Percentiles rank a stretch among this genome's conserved stretches.
Evolutionary conservation across 1,140 invertebrate species (phyloP).

Genomic region (Drosophila suzukii): DNA sequence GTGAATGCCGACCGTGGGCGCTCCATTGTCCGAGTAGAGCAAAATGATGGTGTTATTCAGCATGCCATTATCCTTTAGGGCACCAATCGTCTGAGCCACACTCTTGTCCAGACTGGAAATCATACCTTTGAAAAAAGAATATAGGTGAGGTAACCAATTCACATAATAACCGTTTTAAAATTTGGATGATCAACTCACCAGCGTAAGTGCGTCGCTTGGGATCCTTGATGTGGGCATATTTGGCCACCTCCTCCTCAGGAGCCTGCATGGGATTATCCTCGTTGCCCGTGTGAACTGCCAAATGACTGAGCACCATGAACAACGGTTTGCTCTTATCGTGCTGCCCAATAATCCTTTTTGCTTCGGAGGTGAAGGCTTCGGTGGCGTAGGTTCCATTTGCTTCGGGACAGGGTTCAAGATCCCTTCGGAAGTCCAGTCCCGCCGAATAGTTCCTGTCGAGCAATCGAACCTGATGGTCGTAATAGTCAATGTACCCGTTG

Average conservation of each 20-base stretch:
- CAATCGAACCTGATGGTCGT: conserved; percentile 88
- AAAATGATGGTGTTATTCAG: conserved; percentile 90
- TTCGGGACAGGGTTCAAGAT: conserved; percentile 86
- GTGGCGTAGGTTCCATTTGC: conserved; percentile 90
- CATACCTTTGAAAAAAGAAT: conserved; percentile 87
- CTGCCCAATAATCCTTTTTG: conserved; percentile 88
- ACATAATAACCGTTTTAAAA: no score
- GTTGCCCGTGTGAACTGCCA: conserved; percentile 92
- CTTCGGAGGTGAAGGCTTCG: conserved; percentile 90
- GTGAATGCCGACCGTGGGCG: conserved; percentile 89
- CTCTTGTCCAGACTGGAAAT: conserved; percentile 93
- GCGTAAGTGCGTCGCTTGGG: conserved; percentile 91
- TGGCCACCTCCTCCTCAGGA: conserved; percentile 89
- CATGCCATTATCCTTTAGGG: conserved; percentile 88
- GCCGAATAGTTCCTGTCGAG: conserved; percentile 71
- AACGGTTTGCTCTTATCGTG: conserved; percentile 88
- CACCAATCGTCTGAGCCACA: conserved; percentile 90
- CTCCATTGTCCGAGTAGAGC: conserved; percentile 92
- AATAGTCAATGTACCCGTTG: conserved; percentile 93
- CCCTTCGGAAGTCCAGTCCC: conserved; percentile 89
- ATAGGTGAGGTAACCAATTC: not conserved
- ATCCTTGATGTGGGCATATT: conserved; percentile 91
- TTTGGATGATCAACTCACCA: conserved; percentile 85
- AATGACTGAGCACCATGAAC: conserved; percentile 92
- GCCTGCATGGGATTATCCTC: conserved; percentile 90